These are phyloP conservation scores for Epicauta chinensis DNA, from an alignment of 1,140 invertebrate species.

Conservation along the genomic window DNA sequence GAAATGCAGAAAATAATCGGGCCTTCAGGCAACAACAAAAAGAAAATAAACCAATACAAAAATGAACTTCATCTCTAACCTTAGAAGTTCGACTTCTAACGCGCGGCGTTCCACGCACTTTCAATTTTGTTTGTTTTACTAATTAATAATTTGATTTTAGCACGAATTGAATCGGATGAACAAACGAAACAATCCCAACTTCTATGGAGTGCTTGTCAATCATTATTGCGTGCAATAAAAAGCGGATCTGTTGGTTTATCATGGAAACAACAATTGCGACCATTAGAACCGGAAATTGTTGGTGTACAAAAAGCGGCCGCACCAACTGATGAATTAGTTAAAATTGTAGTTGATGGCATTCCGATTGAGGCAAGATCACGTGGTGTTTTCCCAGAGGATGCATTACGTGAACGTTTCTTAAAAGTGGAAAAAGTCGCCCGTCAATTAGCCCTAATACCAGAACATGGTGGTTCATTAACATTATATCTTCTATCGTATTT, in stretches of 20 bases:
- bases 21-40: no score
- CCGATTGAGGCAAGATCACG: slow-evolving; percentile 66
- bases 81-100: no score
- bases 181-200: slow-evolving; percentile 75
- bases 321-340: slow-evolving; percentile 60
- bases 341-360: slow-evolving; percentile 66
- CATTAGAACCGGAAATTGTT: slow-evolving; percentile 67
- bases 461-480: slow-evolving; percentile 69
- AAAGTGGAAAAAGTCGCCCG: slow-evolving; percentile 66
- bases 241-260: slow-evolving; percentile 46
- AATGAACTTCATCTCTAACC: no score
- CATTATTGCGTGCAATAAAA: slow-evolving; percentile 71
- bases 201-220: slow-evolving; percentile 88
- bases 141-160: no score
- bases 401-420: slow-evolving; percentile 75
- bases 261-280: slow-evolving; percentile 56
- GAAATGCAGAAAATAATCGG: no score
- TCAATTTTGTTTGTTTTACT: not conserved
- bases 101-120: no score
- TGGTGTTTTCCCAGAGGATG: slow-evolving; percentile 81
- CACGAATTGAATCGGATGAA: slow-evolving; percentile 63
- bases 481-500: slow-evolving; percentile 84
- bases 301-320: slow-evolving; percentile 59
- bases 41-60: no score
- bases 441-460: slow-evolving; percentile 76